Evolutionary conservation across 2,797 vertebrate species (phyloP).

Genomic region (Eidolon dupreanum): DNA sequence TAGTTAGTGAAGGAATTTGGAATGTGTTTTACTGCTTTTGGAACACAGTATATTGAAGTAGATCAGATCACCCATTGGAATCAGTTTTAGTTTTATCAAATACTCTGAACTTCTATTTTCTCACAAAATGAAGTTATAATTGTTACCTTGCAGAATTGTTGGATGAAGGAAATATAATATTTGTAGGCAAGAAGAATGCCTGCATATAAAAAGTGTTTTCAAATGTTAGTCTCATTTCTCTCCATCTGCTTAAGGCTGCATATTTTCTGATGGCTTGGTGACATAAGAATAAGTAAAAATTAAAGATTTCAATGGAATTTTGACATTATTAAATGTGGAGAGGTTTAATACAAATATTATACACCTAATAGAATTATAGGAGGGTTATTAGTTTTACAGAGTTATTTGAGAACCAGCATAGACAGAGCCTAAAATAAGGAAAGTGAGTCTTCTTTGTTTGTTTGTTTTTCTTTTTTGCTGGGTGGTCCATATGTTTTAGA

Average conservation of each 20-base stretch:
- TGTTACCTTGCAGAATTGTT: background rate
- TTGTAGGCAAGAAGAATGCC: background rate
- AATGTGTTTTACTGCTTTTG: background rate
- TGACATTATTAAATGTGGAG: slow-evolving; percentile 13
- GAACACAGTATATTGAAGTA: background rate
- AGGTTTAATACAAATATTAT: background rate
- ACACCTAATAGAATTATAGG: background rate
- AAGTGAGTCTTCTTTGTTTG: too few relatives aligned
- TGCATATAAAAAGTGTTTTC: background rate
- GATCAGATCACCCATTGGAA: background rate
- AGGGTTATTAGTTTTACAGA: slow-evolving; percentile 3
- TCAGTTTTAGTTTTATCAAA: background rate
- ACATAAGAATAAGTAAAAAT: background rate
- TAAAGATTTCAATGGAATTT: slow-evolving; percentile 9
- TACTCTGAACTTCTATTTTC: background rate
- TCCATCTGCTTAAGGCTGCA: background rate
- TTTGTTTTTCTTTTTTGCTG: background rate
- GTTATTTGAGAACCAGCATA: slow-evolving; percentile 17
- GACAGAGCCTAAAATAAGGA: slow-evolving; percentile 8
- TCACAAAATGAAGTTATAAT: background rate
- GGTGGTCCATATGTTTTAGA: slow-evolving; percentile 50
- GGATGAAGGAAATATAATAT: background rate
- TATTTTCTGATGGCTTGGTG: background rate
- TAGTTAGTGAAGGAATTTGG: background rate
- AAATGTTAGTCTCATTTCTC: background rate